Conservation (phyloP, 2,113 vertebrate species). For the Eurypyga helias region DNA sequence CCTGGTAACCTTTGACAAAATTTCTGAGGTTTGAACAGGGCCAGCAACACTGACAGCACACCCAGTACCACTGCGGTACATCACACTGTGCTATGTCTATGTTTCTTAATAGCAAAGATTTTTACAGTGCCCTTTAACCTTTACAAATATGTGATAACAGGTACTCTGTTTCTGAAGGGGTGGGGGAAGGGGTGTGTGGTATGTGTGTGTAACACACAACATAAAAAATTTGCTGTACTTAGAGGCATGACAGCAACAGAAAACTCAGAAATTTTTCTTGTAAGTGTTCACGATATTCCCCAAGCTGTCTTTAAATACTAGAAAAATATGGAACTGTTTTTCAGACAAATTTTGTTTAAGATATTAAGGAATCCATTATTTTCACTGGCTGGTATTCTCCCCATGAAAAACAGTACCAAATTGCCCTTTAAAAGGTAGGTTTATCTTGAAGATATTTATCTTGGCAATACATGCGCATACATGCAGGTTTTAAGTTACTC, state of each 20-base stretch:
- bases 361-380: not conserved
- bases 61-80: fast-evolving
- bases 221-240: not conserved
- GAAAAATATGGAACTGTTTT: not conserved
- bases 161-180: not conserved
- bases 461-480: not conserved
- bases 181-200: too few relatives aligned
- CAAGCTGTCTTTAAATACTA: not conserved
- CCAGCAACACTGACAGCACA: not conserved
- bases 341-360: not conserved
- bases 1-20: not conserved
- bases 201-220: not conserved
- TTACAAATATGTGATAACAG: not conserved
- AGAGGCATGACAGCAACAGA: not conserved
- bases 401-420: not conserved
- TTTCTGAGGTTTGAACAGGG: not conserved
- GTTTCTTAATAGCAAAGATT: not conserved
- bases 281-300: not conserved
- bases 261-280: fast-evolving
- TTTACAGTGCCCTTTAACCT: not conserved
- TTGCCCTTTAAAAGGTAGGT: not conserved
- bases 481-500: not conserved
- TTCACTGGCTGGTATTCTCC: not conserved
- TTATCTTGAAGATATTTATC: not conserved
- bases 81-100: not conserved